These are phyloP conservation scores for Lordiphosa andalusiaca DNA, from an alignment of 2,888 invertebrate genomes.

Conservation along the genomic window DNA sequence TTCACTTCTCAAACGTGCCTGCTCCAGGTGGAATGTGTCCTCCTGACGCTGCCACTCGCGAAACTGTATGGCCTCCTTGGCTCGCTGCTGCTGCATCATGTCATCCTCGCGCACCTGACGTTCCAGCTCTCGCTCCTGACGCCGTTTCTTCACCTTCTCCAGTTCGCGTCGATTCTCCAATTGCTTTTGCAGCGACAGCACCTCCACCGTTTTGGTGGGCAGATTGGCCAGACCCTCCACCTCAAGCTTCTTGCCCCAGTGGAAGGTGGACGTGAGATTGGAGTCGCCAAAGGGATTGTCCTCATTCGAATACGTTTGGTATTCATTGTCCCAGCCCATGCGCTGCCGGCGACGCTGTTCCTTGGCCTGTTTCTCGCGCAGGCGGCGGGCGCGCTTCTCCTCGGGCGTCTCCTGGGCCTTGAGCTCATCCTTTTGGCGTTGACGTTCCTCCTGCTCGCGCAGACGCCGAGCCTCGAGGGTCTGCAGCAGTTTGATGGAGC, in stretches of 20 bases:
- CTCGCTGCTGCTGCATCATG: constrained; percentile 90
- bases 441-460: constrained; percentile 84
- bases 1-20: constrained; percentile 94
- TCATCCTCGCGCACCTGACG: constrained; percentile 91
- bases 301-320: constrained; percentile 97
- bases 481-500: constrained; percentile 84
- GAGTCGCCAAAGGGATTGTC: constrained; percentile 99
- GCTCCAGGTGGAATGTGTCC: constrained; percentile 98
- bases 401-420: constrained; percentile 97
- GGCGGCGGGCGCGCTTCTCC: constrained; percentile 91
- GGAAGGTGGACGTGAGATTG: constrained; percentile 95
- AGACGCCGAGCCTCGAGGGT: constrained; percentile 87
- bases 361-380: constrained; percentile 95
- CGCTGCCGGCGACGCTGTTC: constrained; percentile 92
- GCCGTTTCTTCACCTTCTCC: constrained; percentile 95
- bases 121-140: constrained; percentile 93
- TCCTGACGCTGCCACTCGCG: constrained; percentile 98
- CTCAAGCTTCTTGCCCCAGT: constrained; percentile 97
- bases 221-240: constrained; percentile 93
- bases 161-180: constrained; percentile 94
- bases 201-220: constrained; percentile 89
- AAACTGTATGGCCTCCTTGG: constrained; percentile 94
- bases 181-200: constrained; percentile 91
- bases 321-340: constrained; percentile 99
- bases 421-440: constrained; percentile 86